phyloP scores from a whole-genome alignment of 2,113 vertebrate genomes.

The Phaethon lepturus region DNA sequence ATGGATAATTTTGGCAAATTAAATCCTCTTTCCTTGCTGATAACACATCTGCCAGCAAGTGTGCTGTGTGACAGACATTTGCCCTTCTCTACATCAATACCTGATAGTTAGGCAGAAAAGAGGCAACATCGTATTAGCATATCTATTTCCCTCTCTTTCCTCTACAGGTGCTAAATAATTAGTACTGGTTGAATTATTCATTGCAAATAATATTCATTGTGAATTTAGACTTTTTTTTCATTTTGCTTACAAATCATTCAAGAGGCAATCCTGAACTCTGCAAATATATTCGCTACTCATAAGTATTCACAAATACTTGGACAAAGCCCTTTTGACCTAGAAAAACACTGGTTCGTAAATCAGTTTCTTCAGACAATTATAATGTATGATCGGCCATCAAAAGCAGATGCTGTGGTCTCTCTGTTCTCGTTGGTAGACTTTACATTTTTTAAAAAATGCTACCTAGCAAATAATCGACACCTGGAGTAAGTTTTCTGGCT shows the following conservation, averaged over 20 bases:
- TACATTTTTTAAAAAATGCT: background rate
- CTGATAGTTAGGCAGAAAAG: conserved; percentile 65
- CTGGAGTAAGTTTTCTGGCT: conserved; percentile 1
- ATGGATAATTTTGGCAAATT: background rate
- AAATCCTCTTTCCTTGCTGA: conserved; percentile 8
- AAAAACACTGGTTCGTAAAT: background rate
- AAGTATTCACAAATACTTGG: conserved; percentile 17
- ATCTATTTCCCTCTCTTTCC: conserved; percentile 56
- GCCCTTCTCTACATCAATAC: conserved; percentile 26
- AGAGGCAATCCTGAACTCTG: conserved; percentile 15
- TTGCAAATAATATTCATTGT: conserved; percentile 74
- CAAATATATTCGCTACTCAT: background rate
- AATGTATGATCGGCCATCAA: background rate
- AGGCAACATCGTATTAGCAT: conserved; percentile 59
- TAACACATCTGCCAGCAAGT: conserved; percentile 35
- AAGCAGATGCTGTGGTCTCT: background rate
- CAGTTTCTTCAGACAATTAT: background rate
- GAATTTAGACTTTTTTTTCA: conserved; percentile 34
- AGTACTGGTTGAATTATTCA: conserved; percentile 70
- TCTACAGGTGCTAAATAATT: conserved; percentile 76
- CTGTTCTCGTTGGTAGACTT: background rate
- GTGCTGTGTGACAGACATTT: conserved; percentile 36
- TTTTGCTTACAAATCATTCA: conserved; percentile 57
- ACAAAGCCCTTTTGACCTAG: background rate
- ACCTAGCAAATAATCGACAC: conserved; percentile 13